Evolutionary conservation across 2,888 invertebrate genomes (phyloP).

Genomic region (Pachycephus smyrnensis): DNA sequence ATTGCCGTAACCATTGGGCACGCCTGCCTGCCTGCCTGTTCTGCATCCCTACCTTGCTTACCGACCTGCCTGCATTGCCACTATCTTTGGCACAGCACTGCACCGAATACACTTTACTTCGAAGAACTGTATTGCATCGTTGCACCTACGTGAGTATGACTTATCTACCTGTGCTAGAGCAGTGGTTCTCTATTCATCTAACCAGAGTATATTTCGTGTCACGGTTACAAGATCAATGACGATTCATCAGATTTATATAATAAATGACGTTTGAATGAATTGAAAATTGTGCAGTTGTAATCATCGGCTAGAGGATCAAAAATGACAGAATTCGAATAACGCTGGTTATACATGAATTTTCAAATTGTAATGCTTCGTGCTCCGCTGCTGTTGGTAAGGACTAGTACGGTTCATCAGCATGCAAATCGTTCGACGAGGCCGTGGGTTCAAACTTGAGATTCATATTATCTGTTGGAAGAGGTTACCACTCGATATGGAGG

Average conservation of each 20-base stretch:
- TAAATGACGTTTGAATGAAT: too few species aligned
- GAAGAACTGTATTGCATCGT: conserved; percentile 40
- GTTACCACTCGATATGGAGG: neutral
- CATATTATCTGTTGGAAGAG: conserved; percentile 36
- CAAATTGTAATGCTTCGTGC: neutral
- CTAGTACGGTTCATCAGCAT: conserved; percentile 24
- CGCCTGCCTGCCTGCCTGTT: conserved; percentile 46
- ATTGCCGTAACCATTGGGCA: conserved; percentile 63
- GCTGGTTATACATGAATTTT: too few species aligned
- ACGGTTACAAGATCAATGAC: neutral
- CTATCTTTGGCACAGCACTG: conserved; percentile 48
- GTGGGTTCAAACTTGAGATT: conserved; percentile 25
- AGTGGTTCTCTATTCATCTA: conserved; percentile 25
- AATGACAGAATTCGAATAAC: too few species aligned
- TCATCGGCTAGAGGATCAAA: too few species aligned
- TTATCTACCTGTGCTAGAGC: conserved; percentile 35
- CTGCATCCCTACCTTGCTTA: neutral
- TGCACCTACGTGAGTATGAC: conserved; percentile 37
- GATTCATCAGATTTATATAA: too few species aligned
- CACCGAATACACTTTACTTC: conserved; percentile 52
- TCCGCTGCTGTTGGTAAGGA: neutral
- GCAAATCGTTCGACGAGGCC: conserved; percentile 29
- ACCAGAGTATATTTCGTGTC: conserved; percentile 11
- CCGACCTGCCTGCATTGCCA: neutral
- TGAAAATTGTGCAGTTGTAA: too few species aligned